These are phyloP conservation scores for Sisyra terminalis DNA, from an alignment of 2,888 invertebrate species.

Conservation along the genomic window DNA sequence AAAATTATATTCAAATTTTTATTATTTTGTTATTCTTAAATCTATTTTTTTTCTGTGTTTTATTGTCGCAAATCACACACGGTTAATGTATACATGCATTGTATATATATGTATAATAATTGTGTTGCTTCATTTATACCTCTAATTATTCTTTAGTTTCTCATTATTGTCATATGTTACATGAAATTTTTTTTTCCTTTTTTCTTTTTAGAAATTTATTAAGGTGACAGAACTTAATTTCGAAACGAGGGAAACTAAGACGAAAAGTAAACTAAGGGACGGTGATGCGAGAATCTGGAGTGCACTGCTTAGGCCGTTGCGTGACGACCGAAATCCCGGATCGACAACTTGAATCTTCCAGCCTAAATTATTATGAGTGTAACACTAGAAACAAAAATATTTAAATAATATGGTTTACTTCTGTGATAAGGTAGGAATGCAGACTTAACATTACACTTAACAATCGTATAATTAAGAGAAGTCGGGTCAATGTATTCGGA, in stretches of 20 bases:
- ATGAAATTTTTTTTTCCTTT: neutral
- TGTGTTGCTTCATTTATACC: neutral
- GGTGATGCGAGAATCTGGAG: neutral
- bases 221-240: neutral
- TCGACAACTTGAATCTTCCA: slow-evolving; percentile 86
- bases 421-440: neutral
- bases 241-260: neutral
- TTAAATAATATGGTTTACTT: neutral
- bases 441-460: too few species aligned
- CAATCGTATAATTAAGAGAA: too few species aligned
- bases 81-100: too few species aligned
- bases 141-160: neutral
- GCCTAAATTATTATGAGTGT: slow-evolving; percentile 78
- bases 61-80: too few species aligned
- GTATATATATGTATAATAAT: too few species aligned
- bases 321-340: slow-evolving; percentile 34
- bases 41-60: too few species aligned
- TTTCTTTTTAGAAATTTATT: neutral
- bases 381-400: slow-evolving; percentile 46
- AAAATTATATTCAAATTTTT: neutral
- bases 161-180: neutral
- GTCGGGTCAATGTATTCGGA: too few species aligned
- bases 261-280: neutral
- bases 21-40: too few species aligned
- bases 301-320: slow-evolving; percentile 17